phyloP scores from a whole-genome alignment of 1,140 invertebrate species.

The Bombus difficillimus region DNA sequence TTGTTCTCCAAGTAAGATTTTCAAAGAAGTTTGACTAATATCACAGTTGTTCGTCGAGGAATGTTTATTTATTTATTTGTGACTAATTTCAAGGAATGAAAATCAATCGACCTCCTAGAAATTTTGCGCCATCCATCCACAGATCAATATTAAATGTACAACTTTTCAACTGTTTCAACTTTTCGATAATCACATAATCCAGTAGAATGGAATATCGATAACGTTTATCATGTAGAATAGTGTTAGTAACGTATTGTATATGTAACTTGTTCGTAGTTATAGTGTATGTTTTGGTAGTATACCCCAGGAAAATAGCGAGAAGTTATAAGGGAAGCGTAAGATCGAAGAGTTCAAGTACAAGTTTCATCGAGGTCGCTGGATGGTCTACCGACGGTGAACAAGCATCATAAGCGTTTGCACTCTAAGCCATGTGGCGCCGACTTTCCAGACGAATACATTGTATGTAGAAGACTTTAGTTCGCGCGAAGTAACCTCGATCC shows the following conservation, averaged over 20 bases:
- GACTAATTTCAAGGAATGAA: neutral
- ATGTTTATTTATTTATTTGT: neutral
- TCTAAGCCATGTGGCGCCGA: neutral
- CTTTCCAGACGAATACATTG: neutral
- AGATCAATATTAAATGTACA: no score
- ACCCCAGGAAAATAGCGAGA: neutral
- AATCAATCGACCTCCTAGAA: no score
- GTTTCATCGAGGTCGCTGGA: conserved; percentile 4
- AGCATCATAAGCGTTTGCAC: neutral
- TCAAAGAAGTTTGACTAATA: neutral
- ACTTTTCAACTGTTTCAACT: no score
- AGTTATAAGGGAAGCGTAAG: neutral
- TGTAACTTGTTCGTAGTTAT: no score
- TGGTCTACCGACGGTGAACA: neutral
- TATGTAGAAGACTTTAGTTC: neutral
- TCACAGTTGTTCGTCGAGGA: neutral
- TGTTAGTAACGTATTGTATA: no score
- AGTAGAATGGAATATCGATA: no score
- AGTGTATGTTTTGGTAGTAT: neutral
- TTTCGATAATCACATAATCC: no score
- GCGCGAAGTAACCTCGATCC: neutral
- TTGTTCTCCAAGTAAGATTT: neutral
- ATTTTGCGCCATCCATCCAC: no score
- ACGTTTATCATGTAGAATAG: no score
- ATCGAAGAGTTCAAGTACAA: neutral